Evolutionary conservation across 1,140 invertebrate species (phyloP), one percentile per base, ranked within the genome.

Genomic region (Metaphire vulgaris): DNA sequence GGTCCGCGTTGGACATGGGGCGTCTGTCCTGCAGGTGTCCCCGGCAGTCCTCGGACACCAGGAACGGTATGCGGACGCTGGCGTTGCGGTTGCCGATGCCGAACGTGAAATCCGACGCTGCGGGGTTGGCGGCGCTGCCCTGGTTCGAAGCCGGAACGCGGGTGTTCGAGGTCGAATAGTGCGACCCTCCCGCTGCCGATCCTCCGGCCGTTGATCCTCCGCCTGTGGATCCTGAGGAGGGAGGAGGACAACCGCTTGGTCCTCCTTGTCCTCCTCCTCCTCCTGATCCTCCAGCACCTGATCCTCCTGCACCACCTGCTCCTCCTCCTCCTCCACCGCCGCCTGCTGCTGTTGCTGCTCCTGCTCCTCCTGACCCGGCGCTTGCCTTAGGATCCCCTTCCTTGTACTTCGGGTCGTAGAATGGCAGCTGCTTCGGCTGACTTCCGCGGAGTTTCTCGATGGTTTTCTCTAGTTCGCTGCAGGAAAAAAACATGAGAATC

Each of bases 11-110:
- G 77, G 94, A 96, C 1, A 94, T 90, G 12, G 96, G 96, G 82
- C 96, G 89, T 77, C 96, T 89, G 85, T 98, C 96, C 85, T 98
- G 96, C 77, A 98, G 86, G 83, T 97, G 97, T 1, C 95, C 96
- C 83, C 91, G 91, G 81, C 92, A 92, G 0, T 94, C 92, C 80
- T 95, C 93, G 1, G 93, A 93, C 14, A 87, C 85, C 76, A 87
- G 66, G n/a, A 70, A 34, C 26, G 78, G 76, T 56, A 80, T 88
- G 6, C 88, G 83, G 77, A 89, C 86, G 79, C 85, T 87, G 34
- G 86, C 85, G 6, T 86, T 86, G 28, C 69, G 72, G 79, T 89
- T 87, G 33, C 87, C 88, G 16, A 89, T 85, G 56, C 88, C 88
- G 21, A 83, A 82, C 1, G 84, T 85, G 79, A 87, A 87, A 72